A percentile compares a stretch with the other conserved stretches of the same genome.
These are phyloP conservation scores for Adela reaumurella DNA, from an alignment of 2,888 invertebrate genomes.

Conservation along the genomic window DNA sequence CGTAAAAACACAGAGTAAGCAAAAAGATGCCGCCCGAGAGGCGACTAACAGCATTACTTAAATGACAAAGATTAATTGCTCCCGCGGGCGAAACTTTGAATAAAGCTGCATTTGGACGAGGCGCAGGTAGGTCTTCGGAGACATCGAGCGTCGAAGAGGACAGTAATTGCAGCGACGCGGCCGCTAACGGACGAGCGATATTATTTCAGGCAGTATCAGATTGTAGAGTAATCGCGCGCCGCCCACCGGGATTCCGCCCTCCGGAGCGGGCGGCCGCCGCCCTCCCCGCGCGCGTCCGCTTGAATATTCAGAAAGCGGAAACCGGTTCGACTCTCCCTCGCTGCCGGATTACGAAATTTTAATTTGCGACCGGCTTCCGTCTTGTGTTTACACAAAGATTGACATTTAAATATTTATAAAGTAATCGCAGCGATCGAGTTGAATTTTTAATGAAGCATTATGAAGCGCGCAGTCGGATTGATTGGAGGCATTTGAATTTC, in stretches of 20 bases:
- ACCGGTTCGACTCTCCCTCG: constrained; percentile 29
- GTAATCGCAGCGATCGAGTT: constrained; percentile 39
- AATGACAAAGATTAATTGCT: neutral
- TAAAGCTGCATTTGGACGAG: neutral
- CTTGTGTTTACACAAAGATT: constrained; percentile 40
- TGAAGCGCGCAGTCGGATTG: constrained; percentile 36
- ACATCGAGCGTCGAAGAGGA: no score
- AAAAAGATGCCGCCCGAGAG: neutral
- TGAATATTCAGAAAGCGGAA: constrained; percentile 46
- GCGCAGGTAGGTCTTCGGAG: no score
- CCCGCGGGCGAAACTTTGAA: neutral
- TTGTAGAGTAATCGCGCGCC: constrained; percentile 37
- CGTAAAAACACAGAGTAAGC: neutral
- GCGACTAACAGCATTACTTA: neutral
- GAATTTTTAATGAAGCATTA: constrained; percentile 50
- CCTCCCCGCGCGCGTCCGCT: constrained; percentile 22
- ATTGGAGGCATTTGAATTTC: constrained; percentile 48
- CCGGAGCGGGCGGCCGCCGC: constrained; percentile 23
- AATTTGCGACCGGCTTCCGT: constrained; percentile 36
- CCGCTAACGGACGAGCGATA: constrained; percentile 25
- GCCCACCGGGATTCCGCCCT: constrained; percentile 14
- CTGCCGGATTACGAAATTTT: constrained; percentile 38
- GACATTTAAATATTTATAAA: constrained; percentile 46
- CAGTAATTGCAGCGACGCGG: neutral
- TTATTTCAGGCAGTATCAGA: constrained; percentile 51